Percentiles rank a stretch among this genome's conserved stretches.
Evolutionary conservation across 2,888 invertebrate genomes (phyloP).

Genomic region (Papilio elwesi): DNA sequence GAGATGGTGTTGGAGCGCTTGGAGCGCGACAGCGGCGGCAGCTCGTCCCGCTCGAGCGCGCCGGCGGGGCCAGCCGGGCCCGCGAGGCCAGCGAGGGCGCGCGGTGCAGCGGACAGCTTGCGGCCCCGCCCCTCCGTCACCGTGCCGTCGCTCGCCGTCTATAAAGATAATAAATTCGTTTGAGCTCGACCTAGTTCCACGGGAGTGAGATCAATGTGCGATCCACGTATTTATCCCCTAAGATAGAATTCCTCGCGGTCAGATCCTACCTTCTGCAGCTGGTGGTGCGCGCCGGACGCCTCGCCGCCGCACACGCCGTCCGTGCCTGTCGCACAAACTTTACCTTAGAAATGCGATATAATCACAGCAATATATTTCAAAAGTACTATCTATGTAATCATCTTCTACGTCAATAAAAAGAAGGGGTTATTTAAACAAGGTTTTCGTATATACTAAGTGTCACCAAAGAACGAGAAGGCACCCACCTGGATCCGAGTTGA

Average conservation of each 20-base stretch:
- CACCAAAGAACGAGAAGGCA: slow-evolving; percentile 46
- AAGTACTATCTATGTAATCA: slow-evolving; percentile 7
- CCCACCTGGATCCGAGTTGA: slow-evolving; percentile 75
- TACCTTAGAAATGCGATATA: not conserved
- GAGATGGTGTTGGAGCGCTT: slow-evolving; percentile 92
- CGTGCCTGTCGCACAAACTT: slow-evolving; percentile 46
- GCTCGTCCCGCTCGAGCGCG: slow-evolving; percentile 68
- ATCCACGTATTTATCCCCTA: too few species aligned
- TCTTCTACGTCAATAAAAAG: too few species aligned
- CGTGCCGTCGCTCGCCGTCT: slow-evolving; percentile 75
- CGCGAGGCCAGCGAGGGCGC: slow-evolving; percentile 38
- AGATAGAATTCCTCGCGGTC: too few species aligned
- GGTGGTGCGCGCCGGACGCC: slow-evolving; percentile 57
- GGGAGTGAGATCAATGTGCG: too few species aligned
- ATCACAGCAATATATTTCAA: too few species aligned
- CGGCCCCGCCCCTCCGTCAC: slow-evolving; percentile 52
- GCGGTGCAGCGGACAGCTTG: slow-evolving; percentile 56
- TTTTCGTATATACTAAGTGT: too few species aligned
- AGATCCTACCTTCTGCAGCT: slow-evolving; percentile 65
- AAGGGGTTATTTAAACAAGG: too few species aligned
- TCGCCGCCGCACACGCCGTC: slow-evolving; percentile 43
- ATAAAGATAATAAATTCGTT: slow-evolving; percentile 23
- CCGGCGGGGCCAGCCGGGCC: slow-evolving; percentile 37
- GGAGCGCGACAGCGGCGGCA: slow-evolving; percentile 83
- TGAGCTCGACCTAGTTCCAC: too few species aligned